phyloP scores from a whole-genome alignment of 2,888 invertebrate genomes.

The Pyrochroa serraticornis region DNA sequence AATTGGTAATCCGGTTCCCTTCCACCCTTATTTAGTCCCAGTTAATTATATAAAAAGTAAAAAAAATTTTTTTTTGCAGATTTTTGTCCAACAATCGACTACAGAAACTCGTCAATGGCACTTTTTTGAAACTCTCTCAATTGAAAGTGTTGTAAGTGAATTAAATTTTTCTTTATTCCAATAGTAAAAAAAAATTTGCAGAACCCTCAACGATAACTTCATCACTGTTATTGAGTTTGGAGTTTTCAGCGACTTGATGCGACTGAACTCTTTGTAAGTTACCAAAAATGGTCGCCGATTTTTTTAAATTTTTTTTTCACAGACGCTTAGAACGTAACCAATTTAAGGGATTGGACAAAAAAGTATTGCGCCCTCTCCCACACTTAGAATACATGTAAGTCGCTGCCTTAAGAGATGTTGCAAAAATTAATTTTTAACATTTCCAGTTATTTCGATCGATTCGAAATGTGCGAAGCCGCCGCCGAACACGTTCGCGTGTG shows the following conservation, averaged over 20 bases:
- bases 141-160: constrained; percentile 58
- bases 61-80: no score
- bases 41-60: no score
- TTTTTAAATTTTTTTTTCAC: constrained; percentile 20
- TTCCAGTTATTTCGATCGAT: constrained; percentile 65
- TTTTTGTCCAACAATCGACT: constrained; percentile 62
- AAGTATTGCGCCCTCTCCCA: constrained; percentile 54
- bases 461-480: constrained; percentile 64
- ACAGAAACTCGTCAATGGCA: constrained; percentile 53
- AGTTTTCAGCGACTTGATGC: constrained; percentile 57
- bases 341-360: constrained; percentile 55
- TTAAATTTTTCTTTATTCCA: not conserved
- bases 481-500: constrained; percentile 63
- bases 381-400: constrained; percentile 60
- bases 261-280: constrained; percentile 59
- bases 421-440: constrained; percentile 16
- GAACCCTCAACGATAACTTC: constrained; percentile 1
- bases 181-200: not conserved
- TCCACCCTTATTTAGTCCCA: no score
- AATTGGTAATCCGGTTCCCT: no score
- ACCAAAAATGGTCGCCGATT: constrained; percentile 26
- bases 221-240: constrained; percentile 55
- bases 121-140: constrained; percentile 58
- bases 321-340: constrained; percentile 50
- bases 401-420: not conserved